Conservation (phyloP, 2,888 invertebrate species). For the Sylvicola fuscatus region DNA sequence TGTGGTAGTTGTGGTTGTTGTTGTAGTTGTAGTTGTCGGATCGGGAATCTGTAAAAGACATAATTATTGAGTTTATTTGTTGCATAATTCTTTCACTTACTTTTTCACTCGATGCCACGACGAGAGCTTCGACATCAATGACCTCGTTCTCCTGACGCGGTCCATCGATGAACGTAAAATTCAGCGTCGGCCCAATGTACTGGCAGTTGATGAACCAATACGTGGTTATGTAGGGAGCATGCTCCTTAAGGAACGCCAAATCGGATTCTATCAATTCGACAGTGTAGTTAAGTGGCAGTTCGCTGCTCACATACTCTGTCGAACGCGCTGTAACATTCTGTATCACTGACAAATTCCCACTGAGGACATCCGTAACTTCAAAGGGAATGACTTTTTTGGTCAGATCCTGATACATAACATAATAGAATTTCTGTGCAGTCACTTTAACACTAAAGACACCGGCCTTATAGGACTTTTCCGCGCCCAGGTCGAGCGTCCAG, state of each 20-base stretch:
- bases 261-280: constrained; percentile 34
- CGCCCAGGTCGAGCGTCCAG: not conserved
- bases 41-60: not conserved
- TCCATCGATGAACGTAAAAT: constrained; percentile 37
- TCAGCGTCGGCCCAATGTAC: constrained; percentile 40
- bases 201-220: constrained; percentile 67
- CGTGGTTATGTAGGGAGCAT: constrained; percentile 35
- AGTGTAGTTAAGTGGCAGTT: no score
- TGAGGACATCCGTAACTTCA: constrained; percentile 33
- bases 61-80: not conserved
- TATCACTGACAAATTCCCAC: constrained; percentile 40
- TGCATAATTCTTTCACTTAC: constrained; percentile 12
- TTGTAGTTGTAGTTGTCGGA: constrained; percentile 4
- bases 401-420: no score
- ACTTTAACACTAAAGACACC: not conserved
- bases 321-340: constrained; percentile 38
- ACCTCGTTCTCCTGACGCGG: constrained; percentile 37
- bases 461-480: not conserved
- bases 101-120: constrained; percentile 47
- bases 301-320: constrained; percentile 13
- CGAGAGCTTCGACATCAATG: constrained; percentile 45
- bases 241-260: constrained; percentile 31
- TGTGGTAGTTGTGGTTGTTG: constrained; percentile 2
- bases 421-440: not conserved
- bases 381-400: no score